Conservation (phyloP, 1,140 invertebrate species). For the Bombus picipes region DNA sequence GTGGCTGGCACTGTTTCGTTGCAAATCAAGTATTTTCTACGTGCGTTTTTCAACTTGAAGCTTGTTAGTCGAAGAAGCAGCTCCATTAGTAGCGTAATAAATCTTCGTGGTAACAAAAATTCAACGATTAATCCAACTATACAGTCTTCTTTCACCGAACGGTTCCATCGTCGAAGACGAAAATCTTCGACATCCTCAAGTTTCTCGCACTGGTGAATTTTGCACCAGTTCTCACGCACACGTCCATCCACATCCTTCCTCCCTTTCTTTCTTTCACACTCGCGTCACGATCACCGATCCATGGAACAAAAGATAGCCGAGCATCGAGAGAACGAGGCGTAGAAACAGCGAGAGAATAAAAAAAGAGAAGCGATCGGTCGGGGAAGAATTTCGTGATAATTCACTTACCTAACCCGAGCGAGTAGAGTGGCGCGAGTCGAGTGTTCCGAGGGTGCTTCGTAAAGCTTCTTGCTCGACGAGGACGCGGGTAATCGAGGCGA, state of each 20-base stretch:
- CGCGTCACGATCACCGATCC: constrained; percentile 21
- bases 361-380: constrained; percentile 6
- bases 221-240: constrained; percentile 7
- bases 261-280: constrained; percentile 10
- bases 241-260: constrained; percentile 14
- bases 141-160: background rate
- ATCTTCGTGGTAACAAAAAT: background rate
- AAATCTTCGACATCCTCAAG: background rate
- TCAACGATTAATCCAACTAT: background rate
- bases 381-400: constrained; percentile 21
- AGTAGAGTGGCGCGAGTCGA: constrained; percentile 79
- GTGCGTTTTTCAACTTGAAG: background rate
- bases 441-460: constrained; percentile 72
- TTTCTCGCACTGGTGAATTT: background rate
- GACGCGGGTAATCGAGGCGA: constrained; percentile 11
- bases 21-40: background rate
- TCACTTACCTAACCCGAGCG: constrained; percentile 81
- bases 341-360: constrained; percentile 24
- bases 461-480: constrained; percentile 46
- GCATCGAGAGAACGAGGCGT: background rate
- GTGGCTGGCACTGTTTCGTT: background rate
- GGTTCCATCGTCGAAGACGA: background rate
- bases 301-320: constrained; percentile 11
- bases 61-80: constrained; percentile 21
- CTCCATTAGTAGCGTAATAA: constrained; percentile 20